phyloP scores from a whole-genome alignment of 2,888 invertebrate species.

The Ganaspis brasiliensis region DNA sequence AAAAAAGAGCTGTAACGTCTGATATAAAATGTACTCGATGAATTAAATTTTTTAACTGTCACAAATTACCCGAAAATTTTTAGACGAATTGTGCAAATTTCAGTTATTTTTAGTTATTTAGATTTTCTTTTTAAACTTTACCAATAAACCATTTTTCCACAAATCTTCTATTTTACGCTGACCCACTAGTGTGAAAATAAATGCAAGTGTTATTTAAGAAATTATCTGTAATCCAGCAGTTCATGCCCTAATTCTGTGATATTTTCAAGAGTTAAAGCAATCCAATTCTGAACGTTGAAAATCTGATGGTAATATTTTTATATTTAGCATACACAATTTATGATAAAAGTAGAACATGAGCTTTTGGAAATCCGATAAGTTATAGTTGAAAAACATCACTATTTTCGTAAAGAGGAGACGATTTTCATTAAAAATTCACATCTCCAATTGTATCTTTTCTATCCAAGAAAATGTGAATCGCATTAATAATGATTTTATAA shows the following conservation, averaged over 20 bases:
- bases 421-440: background rate
- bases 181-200: slow-evolving; percentile 30
- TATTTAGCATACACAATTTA: slow-evolving; percentile 23
- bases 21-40: background rate
- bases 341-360: background rate
- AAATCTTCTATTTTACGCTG: background rate
- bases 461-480: background rate
- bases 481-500: slow-evolving; percentile 5
- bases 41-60: background rate
- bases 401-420: slow-evolving; percentile 13
- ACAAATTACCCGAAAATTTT: background rate
- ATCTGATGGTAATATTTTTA: slow-evolving; percentile 22
- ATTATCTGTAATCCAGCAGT: slow-evolving; percentile 18
- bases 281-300: slow-evolving; percentile 3
- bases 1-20: background rate
- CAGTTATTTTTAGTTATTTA: no score
- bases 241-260: slow-evolving; percentile 15
- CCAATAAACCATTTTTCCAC: no score
- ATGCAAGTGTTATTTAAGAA: background rate
- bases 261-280: slow-evolving; percentile 15
- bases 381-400: background rate
- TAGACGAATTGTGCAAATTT: no score
- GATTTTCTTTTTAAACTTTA: no score
- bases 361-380: background rate
- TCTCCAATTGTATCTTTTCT: background rate